Base-by-base conservation (phyloP, 2,113 vertebrate genomes). In the Corydoras maculifer region DNA sequence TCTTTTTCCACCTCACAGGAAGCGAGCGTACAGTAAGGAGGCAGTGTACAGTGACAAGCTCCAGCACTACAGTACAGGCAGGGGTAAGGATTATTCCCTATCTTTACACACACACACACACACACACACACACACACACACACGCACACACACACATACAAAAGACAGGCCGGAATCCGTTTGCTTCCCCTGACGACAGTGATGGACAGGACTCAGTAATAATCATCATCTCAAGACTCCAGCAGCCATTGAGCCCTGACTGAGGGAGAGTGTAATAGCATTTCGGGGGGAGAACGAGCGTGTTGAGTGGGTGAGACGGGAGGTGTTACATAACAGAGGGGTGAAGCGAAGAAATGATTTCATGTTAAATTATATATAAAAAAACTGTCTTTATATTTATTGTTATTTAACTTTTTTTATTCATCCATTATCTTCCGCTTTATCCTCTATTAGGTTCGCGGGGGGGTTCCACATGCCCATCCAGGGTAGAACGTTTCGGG, bases 21-120 rank as follows among this genome's bases (percentile, higher is more conserved):
- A 99, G 86, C 91, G 96, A 0, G 93, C 92, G 4, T 99, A 98
- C 84, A 94, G 90, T 86, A 98, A 98, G 84, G 97, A 99, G 80
- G 95, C 97, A 0, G 94, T 96, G 51, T 99, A 99, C 90, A 98
- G 95, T 0, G 97, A 99, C 60, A 99, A 99, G 69, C 76, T 99
- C 12, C 97, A 99, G 80, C 97, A 99, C 82, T 99, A 98, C 90
- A 99, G 95, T 90, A 96, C 96, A 0, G 97, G 97, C 69, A 82
- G 95, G 91, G 97, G 97, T 99, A 82, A 98, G 94, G 78, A 5
- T 62, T 61, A 49, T 25, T 58, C 60, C 69, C 43, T 43, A 48
- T 62, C 30, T 14, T 35, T 50, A 43, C 55, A 10, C 65, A 57
- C 72, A 62, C 18, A 25, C 18, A 25, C 18, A 25, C 18, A 25